phyloP scores from a whole-genome alignment of 2,797 vertebrate genomes.

The Vespertilio murinus region DNA sequence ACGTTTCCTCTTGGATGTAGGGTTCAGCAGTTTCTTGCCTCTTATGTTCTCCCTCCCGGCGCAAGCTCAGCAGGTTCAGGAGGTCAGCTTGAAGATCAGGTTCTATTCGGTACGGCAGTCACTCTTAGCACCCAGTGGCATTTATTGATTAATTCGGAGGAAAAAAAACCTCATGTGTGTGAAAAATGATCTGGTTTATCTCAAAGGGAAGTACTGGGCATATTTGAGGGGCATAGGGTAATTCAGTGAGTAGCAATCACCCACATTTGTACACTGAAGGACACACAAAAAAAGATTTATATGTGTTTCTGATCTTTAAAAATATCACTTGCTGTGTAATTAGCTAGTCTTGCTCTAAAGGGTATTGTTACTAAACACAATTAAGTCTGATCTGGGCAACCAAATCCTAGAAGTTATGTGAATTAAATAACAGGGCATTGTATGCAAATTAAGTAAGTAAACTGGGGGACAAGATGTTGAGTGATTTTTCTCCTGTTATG shows the following conservation, averaged over 20 bases:
- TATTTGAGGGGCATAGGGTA: background rate
- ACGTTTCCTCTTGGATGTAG: conserved; percentile 58
- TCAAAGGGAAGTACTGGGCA: background rate
- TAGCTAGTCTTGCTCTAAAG: conserved; percentile 8
- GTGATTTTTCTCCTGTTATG: conserved; percentile 23
- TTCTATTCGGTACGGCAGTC: conserved; percentile 10
- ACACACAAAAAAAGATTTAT: background rate
- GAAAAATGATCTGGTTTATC: conserved; percentile 45
- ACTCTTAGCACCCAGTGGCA: background rate
- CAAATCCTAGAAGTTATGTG: conserved; percentile 9
- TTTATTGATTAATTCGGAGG: background rate
- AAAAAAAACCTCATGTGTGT: conserved; percentile 3
- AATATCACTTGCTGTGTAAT: background rate
- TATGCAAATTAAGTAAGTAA: conserved; percentile 58
- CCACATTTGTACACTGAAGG: background rate
- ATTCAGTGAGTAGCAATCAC: background rate
- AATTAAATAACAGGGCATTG: conserved; percentile 51
- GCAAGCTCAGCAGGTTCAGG: conserved; percentile 73
- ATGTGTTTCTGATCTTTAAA: background rate
- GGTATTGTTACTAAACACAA: conserved; percentile 27
- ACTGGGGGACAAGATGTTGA: background rate
- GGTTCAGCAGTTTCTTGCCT: conserved; percentile 69
- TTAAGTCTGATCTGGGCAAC: conserved; percentile 26
- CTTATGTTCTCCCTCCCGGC: background rate
- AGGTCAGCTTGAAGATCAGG: conserved; percentile 62